These are phyloP conservation scores for Anomalospiza imberbis DNA, from an alignment of 2,797 vertebrate genomes.

Conservation along the genomic window DNA sequence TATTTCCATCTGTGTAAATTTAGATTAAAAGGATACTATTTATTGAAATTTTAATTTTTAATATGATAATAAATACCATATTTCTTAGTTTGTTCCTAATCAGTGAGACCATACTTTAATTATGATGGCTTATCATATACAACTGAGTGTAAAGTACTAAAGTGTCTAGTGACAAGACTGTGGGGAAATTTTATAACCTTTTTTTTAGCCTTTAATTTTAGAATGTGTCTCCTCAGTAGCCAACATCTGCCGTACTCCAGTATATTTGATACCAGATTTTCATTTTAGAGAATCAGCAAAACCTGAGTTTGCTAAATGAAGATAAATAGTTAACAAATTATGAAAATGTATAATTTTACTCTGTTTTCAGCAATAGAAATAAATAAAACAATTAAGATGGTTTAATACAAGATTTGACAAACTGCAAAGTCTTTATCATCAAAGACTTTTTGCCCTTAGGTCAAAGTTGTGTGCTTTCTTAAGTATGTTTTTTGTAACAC, in stretches of 20 bases:
- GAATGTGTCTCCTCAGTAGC: not conserved
- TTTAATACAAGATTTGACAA: not conserved
- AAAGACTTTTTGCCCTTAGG: slow-evolving; percentile 45
- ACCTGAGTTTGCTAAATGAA: not conserved
- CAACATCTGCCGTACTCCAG: not conserved
- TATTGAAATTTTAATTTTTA: not conserved
- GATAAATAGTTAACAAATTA: not conserved
- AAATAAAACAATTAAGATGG: not conserved
- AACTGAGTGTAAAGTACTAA: not conserved
- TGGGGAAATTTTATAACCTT: not conserved
- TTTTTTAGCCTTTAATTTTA: not conserved
- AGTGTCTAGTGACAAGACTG: not conserved
- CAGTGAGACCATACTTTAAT: not conserved
- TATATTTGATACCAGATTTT: not conserved
- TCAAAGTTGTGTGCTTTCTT: slow-evolving; percentile 52
- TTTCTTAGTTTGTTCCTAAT: not conserved
- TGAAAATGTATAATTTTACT: not conserved
- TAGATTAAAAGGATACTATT: not conserved
- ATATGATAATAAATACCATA: not conserved
- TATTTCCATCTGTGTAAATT: not conserved
- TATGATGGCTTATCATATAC: not conserved
- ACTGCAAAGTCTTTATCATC: not conserved
- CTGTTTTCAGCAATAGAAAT: not conserved
- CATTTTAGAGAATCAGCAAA: not conserved
- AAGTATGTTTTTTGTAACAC: slow-evolving; percentile 51